Conservation (phyloP, 2,113 vertebrate species). For the Accipiter virgatus region DNA sequence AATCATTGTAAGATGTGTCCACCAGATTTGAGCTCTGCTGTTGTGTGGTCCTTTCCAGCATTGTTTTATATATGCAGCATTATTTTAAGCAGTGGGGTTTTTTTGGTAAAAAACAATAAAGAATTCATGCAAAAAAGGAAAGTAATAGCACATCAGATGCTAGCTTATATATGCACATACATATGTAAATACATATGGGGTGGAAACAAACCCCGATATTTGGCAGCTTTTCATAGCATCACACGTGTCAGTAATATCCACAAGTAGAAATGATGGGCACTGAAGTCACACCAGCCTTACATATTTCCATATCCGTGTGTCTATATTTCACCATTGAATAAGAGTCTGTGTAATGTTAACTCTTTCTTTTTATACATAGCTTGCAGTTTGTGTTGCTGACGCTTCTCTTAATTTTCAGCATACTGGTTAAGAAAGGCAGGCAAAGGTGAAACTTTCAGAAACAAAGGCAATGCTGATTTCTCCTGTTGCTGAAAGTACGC, state of each 20-base stretch:
- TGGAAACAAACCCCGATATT: not conserved
- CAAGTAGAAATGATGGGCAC: not conserved
- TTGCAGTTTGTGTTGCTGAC: not conserved
- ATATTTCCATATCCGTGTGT: rapidly evolving
- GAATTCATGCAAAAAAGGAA: not conserved
- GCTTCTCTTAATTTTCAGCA: not conserved
- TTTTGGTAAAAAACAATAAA: not conserved
- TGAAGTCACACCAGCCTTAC: not conserved
- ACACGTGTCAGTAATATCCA: not conserved
- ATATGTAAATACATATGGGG: not conserved
- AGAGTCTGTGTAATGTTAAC: not conserved
- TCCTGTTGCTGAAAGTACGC: not conserved
- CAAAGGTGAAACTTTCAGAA: not conserved
- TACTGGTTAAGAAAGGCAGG: not conserved
- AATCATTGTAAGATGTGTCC: not conserved
- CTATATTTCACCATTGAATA: not conserved
- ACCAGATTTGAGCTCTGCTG: not conserved
- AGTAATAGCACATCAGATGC: not conserved
- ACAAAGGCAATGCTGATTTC: not conserved
- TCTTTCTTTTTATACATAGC: not conserved
- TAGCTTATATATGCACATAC: not conserved
- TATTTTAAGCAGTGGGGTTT: not conserved
- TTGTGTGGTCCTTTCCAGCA: not conserved
- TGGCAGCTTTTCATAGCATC: not conserved
- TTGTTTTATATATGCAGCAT: not conserved